Evolutionary conservation across 30 jellyfish, hydroid and myxozoan genomes (phyloP).

Genomic region (Clytia hemisphaerica): DNA sequence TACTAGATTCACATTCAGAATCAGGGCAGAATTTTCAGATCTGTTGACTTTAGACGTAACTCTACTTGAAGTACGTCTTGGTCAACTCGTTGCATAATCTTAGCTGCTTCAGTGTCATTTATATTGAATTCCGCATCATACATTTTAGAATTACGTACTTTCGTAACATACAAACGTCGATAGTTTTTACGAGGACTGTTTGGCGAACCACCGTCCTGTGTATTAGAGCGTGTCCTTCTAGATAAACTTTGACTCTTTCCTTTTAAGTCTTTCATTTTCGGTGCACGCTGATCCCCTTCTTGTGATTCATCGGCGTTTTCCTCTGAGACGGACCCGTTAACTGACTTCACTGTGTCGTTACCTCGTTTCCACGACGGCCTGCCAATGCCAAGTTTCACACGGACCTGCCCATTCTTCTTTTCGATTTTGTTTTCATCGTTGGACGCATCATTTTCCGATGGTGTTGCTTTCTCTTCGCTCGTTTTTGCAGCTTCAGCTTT

Average conservation of each 20-base stretch:
- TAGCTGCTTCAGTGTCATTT: constrained; percentile 36
- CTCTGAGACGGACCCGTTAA: neutral
- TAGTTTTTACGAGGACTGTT: constrained; percentile 86
- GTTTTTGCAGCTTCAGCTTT: neutral
- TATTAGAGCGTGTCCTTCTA: constrained; percentile 47
- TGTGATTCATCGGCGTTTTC: neutral
- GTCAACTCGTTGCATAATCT: constrained; percentile 54
- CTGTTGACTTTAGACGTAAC: constrained; percentile 26
- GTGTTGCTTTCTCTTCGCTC: constrained; percentile 11
- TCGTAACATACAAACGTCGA: constrained; percentile 90
- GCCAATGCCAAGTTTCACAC: constrained; percentile 19
- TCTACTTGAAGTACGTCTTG: constrained; percentile 85
- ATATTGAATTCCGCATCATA: constrained; percentile 21
- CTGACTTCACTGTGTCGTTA: neutral
- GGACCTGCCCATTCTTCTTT: neutral
- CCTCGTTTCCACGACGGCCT: neutral
- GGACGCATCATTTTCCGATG: constrained; percentile 12
- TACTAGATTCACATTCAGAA: neutral
- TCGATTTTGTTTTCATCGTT: constrained; percentile 8
- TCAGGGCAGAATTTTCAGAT: constrained; percentile 34
- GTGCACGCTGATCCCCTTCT: constrained; percentile 42
- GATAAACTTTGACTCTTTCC: constrained; percentile 50
- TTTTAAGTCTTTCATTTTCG: constrained; percentile 53
- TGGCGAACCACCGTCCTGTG: constrained; percentile 77
- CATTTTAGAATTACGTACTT: constrained; percentile 45